Percentiles rank a stretch among this genome's conserved stretches.
Evolutionary conservation across 2,797 vertebrate species (phyloP).

Genomic region (Lepilemur septentrionalis): DNA sequence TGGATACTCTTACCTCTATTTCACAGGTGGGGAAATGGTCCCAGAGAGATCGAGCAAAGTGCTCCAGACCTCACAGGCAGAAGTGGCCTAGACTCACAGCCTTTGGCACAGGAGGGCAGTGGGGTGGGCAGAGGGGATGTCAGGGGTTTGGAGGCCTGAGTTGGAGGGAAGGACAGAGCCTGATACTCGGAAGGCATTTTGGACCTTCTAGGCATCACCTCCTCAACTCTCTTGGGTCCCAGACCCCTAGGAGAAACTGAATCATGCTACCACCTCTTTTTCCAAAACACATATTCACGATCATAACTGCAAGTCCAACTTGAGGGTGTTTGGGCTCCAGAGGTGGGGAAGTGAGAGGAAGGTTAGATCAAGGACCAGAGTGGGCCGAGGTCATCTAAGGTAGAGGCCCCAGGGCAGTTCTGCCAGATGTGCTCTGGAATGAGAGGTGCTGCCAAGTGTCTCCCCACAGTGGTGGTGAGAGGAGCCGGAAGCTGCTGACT

Average conservation of each 20-base stretch:
- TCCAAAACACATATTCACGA: neutral
- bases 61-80: neutral
- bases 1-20: neutral
- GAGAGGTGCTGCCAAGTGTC: conserved; percentile 23
- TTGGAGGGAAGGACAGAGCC: neutral
- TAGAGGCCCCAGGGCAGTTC: neutral
- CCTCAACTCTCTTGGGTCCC: neutral
- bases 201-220: neutral
- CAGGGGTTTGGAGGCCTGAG: neutral
- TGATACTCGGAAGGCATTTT: neutral
- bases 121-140: neutral
- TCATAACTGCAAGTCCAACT: neutral
- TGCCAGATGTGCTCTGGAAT: conserved; percentile 56
- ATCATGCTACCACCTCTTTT: neutral
- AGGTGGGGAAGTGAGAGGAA: neutral
- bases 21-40: neutral
- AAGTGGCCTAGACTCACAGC: neutral
- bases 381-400: neutral
- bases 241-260: neutral
- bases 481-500: neutral
- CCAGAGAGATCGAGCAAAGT: neutral
- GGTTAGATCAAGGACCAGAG: neutral
- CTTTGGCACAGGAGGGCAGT: neutral
- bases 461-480: neutral
- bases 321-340: neutral